A percentile compares a stretch with the other conserved stretches of the same genome.
Evolutionary conservation across 2,113 vertebrate genomes (phyloP).

Genomic region (Mustela lutreola): DNA sequence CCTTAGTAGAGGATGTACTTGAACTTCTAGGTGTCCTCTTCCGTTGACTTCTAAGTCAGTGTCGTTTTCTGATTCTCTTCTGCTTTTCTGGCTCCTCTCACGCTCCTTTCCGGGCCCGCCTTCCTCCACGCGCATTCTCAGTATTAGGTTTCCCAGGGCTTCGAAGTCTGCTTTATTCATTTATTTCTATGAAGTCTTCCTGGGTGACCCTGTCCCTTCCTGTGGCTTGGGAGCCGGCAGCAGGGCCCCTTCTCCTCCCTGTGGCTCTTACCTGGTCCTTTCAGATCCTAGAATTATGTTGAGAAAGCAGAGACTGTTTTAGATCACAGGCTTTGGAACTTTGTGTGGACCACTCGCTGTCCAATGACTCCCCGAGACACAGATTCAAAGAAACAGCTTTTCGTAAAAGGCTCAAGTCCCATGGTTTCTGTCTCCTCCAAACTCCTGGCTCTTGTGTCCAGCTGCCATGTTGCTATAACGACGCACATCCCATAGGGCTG

Average conservation of each 20-base stretch:
- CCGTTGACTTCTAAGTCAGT: not conserved
- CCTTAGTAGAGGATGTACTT: not conserved
- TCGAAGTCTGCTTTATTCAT: not conserved
- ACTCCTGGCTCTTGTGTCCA: not conserved
- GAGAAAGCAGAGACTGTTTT: not conserved
- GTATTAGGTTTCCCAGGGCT: not conserved
- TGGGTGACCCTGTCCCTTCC: not conserved
- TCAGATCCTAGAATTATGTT: not conserved
- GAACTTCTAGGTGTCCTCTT: not conserved
- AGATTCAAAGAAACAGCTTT: not conserved
- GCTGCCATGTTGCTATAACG: not conserved
- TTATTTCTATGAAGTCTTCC: not conserved
- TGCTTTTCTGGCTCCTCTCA: not conserved
- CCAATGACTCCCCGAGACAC: not conserved
- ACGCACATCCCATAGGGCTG: not conserved
- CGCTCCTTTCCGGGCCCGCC: not conserved
- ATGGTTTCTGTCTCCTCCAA: not conserved
- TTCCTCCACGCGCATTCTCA: not conserved
- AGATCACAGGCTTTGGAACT: not conserved
- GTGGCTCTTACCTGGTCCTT: not conserved
- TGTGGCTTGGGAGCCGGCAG: not conserved
- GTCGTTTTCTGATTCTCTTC: not conserved
- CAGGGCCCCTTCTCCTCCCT: not conserved
- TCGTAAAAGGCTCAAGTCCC: not conserved
- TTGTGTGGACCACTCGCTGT: not conserved